Percentiles rank a stretch among this genome's conserved stretches.
Evolutionary conservation across 2,113 vertebrate species (phyloP).

Genomic region (Calonectris borealis): DNA sequence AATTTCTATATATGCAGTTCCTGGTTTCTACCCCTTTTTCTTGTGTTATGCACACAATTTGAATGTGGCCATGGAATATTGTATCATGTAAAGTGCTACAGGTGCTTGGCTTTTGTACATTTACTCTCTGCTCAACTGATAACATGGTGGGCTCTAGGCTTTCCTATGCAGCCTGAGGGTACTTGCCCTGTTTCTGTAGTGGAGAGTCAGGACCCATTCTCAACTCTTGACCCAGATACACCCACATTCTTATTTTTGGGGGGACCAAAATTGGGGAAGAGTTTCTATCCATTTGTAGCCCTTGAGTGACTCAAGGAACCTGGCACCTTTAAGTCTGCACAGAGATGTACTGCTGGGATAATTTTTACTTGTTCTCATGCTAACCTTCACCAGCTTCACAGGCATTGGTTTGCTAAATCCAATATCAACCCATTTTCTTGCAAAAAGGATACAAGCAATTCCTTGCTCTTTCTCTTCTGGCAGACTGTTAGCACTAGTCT

Average conservation of each 20-base stretch:
- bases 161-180: not conserved
- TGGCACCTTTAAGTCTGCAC: not conserved
- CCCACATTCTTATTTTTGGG: not conserved
- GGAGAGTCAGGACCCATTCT: not conserved
- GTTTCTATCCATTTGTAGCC: not conserved
- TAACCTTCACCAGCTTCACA: not conserved
- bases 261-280: fast-evolving
- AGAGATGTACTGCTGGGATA: not conserved
- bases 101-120: not conserved
- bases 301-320: not conserved
- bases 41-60: not conserved
- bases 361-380: not conserved
- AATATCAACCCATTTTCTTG: not conserved
- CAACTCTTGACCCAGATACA: not conserved
- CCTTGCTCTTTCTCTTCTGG: not conserved
- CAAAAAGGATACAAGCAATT: not conserved
- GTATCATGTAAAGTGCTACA: not conserved
- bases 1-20: not conserved
- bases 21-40: not conserved
- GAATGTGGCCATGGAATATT: not conserved
- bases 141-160: not conserved
- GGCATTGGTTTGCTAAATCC: not conserved
- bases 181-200: not conserved
- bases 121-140: not conserved
- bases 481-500: not conserved